phyloP scores from a whole-genome alignment of 2,888 invertebrate genomes.

The Unio pictorum region DNA sequence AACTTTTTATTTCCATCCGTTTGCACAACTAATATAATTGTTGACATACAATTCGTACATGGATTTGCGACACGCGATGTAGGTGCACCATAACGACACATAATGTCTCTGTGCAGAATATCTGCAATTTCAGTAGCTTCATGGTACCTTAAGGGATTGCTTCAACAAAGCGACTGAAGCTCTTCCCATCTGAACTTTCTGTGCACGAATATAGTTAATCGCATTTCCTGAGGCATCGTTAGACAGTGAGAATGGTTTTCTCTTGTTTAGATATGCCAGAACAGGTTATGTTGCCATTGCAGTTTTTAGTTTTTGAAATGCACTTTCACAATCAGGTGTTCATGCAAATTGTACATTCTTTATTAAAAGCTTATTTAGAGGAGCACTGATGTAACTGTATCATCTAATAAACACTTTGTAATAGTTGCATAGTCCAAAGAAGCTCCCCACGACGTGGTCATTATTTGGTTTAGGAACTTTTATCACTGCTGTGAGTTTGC shows the following conservation, averaged over 20 bases:
- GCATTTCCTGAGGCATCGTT: conserved; percentile 15
- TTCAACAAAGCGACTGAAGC: too few relatives aligned
- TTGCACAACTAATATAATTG: too few relatives aligned
- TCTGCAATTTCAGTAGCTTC: too few relatives aligned
- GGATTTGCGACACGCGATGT: too few relatives aligned
- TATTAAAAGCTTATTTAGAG: conserved; percentile 25
- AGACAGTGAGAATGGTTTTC: conserved; percentile 12
- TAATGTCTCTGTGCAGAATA: too few relatives aligned
- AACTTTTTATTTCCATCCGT: too few relatives aligned
- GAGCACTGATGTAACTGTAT: conserved; percentile 23
- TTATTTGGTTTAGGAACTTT: too few relatives aligned
- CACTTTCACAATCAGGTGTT: conserved; percentile 10
- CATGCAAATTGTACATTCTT: conserved; percentile 18
- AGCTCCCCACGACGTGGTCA: conserved; percentile 11
- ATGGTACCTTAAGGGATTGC: too few relatives aligned
- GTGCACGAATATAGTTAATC: conserved; percentile 18
- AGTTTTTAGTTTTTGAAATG: conserved; percentile 11
- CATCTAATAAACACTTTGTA: conserved; percentile 28
- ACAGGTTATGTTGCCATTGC: conserved; percentile 10
- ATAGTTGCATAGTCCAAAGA: conserved; percentile 28
- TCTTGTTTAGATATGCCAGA: conserved; percentile 15
- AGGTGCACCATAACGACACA: too few relatives aligned
- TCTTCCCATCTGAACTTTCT: conserved; percentile 3
- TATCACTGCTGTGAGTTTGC: too few relatives aligned
- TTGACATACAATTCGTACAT: too few relatives aligned